Base-by-base conservation (phyloP, 2,797 vertebrate species). In the Anguilla marmorata region DNA sequence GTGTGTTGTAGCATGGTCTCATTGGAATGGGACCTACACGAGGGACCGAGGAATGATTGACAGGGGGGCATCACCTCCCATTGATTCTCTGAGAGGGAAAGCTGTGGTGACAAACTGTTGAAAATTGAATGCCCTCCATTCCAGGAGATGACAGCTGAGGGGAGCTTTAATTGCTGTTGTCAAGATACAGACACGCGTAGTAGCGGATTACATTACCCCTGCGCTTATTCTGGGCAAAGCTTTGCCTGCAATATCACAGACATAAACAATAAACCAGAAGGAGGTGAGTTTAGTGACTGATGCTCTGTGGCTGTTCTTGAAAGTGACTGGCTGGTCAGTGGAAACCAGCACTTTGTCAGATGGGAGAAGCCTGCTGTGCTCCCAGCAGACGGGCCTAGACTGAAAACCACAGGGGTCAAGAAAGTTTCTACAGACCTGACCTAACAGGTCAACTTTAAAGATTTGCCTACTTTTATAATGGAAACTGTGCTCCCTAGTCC, bases 141-240 rank as follows among this genome's bases (percentile, higher is more conserved):
- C 24, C 54, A 27, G 83, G 30, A 54, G 50, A 56, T 58, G n/a
- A 58, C 50, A 54, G 83, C 83, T 33, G 37, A 85, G 52, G 11
- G 52, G 83, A 85, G 50, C 50, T 85, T 85, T 54, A 85, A 58
- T 54, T 85, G 52, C 30, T 9, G 27, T 85, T 54, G 30, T 85
- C 83, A 85, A 85, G 83, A 58, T 82, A 50, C 37, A 82, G 79
- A 82, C 16, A 50, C 24, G 45, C 21, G 41, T 82, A 50, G 45
- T 48, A 21, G 21, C 19, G 21, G 76, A 82, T 82, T 82, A 82
- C 79, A 48, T 82, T 50, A 24, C 41, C 54, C 83, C 52, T 54
- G 52, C 5, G 14, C 21, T 85, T 54, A 85, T 85, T 85, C 54
- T 21, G 33, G 45, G 21, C 11, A 21, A 11, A 58, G 48, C 54